A percentile compares a stretch with the other conserved stretches of the same genome.
phyloP scores from a whole-genome alignment of 2,113 vertebrate genomes.

The Ifrita kowaldi region DNA sequence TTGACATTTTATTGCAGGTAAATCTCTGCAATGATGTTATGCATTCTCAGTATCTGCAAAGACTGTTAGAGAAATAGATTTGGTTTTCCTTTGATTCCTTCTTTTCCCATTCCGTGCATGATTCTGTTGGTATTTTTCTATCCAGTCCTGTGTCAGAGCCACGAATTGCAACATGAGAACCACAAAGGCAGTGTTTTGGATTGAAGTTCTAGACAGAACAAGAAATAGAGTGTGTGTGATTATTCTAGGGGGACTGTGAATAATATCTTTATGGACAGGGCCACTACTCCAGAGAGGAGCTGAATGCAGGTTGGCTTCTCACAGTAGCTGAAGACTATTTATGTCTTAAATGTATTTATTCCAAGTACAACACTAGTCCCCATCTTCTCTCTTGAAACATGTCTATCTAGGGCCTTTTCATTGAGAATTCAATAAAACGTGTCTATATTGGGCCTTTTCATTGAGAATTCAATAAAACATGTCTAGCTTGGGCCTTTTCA shows the following conservation, averaged over 20 bases:
- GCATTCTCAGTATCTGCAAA: not conserved
- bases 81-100: not conserved
- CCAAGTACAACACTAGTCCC: not conserved
- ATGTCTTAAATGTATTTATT: not conserved
- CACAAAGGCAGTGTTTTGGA: not conserved
- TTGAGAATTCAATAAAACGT: not conserved
- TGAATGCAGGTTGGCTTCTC: not conserved
- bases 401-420: not conserved
- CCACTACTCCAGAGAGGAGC: not conserved
- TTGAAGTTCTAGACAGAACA: not conserved
- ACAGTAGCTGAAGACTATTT: not conserved
- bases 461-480: not conserved
- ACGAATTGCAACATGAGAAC: not conserved
- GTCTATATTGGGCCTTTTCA: not conserved
- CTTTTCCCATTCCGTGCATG: not conserved
- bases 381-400: not conserved
- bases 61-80: not conserved
- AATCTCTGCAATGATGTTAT: not conserved
- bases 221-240: not conserved
- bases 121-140: not conserved
- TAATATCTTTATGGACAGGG: not conserved
- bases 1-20: not conserved
- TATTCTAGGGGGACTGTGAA: not conserved
- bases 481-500: not conserved
- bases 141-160: not conserved